These are phyloP conservation scores for Callosobruchus maculatus DNA, from an alignment of 2,888 invertebrate genomes.

Conservation along the genomic window DNA sequence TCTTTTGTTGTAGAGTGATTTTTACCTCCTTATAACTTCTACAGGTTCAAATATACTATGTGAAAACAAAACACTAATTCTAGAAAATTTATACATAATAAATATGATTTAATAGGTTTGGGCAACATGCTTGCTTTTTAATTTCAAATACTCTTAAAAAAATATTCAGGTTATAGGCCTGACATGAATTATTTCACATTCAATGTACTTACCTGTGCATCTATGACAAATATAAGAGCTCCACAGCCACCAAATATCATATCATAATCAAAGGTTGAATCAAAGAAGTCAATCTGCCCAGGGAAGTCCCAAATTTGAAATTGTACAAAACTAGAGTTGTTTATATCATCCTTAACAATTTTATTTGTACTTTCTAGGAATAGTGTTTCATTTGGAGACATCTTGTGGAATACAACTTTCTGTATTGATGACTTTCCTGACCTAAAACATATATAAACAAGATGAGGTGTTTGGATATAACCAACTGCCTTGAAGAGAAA, in stretches of 20 bases:
- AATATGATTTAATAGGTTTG: too few relatives aligned
- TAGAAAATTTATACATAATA: too few relatives aligned
- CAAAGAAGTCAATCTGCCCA: slow-evolving; percentile 97
- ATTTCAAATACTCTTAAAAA: too few relatives aligned
- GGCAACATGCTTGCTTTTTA: too few relatives aligned
- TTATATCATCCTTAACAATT: slow-evolving; percentile 97
- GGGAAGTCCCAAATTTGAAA: slow-evolving; percentile 99
- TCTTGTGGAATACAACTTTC: slow-evolving; percentile 99
- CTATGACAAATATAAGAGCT: slow-evolving; percentile 97
- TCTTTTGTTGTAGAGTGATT: too few relatives aligned
- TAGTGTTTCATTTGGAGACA: slow-evolving; percentile 99
- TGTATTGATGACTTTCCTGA: slow-evolving; percentile 99
- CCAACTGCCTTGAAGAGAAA: too few relatives aligned
- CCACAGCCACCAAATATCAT: slow-evolving; percentile 97
- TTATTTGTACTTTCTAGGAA: slow-evolving; percentile 98
- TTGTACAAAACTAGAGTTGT: slow-evolving; percentile 96
- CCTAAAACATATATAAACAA: slow-evolving; percentile 49
- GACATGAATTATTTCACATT: too few relatives aligned
- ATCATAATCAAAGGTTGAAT: slow-evolving; percentile 92
- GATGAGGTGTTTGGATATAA: background rate
- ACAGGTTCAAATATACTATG: too few relatives aligned
- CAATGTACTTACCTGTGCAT: slow-evolving; percentile 81
- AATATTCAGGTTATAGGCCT: too few relatives aligned
- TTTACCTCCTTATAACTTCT: too few relatives aligned
- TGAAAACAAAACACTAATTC: too few relatives aligned